A percentile compares a stretch with the other conserved stretches of the same genome.
Evolutionary conservation across 2,797 vertebrate species (phyloP).

Genomic region (Centropyge bicolor): DNA sequence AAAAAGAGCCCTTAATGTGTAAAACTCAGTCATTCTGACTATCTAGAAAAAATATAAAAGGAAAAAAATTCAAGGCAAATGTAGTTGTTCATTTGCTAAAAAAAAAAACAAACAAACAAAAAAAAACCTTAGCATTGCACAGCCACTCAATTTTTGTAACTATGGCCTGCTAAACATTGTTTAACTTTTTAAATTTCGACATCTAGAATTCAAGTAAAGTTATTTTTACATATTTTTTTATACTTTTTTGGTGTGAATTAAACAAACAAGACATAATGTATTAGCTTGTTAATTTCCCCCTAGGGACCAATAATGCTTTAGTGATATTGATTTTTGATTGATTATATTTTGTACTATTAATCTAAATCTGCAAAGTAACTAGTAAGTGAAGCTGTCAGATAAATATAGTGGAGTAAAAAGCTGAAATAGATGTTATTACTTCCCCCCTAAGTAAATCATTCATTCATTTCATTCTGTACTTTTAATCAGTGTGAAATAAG

Average conservation of each 20-base stretch:
- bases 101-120: too few species aligned
- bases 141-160: too few species aligned
- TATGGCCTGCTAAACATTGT: not conserved
- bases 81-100: not conserved
- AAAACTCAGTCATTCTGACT: not conserved
- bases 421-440: not conserved
- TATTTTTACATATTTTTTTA: not conserved
- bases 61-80: not conserved
- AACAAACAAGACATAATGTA: not conserved
- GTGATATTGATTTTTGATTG: too few species aligned
- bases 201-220: not conserved
- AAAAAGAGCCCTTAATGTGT: not conserved
- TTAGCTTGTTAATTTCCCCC: too few species aligned
- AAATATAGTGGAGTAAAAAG: too few species aligned
- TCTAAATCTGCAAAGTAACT: too few species aligned
- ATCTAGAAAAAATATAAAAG: not conserved
- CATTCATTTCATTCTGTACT: not conserved
- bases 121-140: too few species aligned
- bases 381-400: too few species aligned
- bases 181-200: not conserved
- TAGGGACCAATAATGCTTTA: too few species aligned
- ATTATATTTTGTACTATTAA: too few species aligned
- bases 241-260: not conserved
- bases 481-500: constrained; percentile 21
- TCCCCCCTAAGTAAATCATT: not conserved